These are phyloP conservation scores for Lysandra coridon DNA, from an alignment of 2,888 invertebrate genomes.

Conservation along the genomic window DNA sequence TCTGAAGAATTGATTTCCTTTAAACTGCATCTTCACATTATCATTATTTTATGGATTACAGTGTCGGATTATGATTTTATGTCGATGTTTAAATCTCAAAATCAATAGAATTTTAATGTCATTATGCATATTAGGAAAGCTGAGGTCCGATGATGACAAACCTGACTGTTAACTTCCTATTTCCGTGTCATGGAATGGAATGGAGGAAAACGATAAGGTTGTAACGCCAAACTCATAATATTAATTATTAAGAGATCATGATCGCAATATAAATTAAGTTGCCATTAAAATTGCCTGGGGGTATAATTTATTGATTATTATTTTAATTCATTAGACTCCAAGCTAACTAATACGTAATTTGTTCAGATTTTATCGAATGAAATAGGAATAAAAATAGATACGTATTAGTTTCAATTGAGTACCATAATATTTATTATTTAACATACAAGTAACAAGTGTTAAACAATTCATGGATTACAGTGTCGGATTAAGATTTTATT, in stretches of 20 bases:
- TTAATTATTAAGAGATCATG: not conserved
- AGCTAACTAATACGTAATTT: no score
- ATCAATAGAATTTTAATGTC: no score
- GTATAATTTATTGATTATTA: not conserved
- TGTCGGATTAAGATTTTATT: not conserved
- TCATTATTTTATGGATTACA: no score
- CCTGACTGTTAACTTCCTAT: not conserved
- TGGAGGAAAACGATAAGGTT: not conserved
- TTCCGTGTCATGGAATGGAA: not conserved
- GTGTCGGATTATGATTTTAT: no score
- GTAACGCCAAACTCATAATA: not conserved
- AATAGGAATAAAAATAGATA: not conserved
- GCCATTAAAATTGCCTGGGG: not conserved
- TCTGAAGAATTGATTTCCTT: not conserved
- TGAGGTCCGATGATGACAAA: not conserved
- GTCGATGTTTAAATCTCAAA: no score
- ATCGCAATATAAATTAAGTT: not conserved
- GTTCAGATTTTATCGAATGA: not conserved
- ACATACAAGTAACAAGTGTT: not conserved
- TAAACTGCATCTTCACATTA: no score
- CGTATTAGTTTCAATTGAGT: not conserved
- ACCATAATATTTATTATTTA: not conserved
- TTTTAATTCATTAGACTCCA: no score
- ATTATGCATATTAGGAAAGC: not conserved
- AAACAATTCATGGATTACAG: not conserved